Base-by-base conservation (phyloP, 2,113 vertebrate species). In the Riparia riparia region DNA sequence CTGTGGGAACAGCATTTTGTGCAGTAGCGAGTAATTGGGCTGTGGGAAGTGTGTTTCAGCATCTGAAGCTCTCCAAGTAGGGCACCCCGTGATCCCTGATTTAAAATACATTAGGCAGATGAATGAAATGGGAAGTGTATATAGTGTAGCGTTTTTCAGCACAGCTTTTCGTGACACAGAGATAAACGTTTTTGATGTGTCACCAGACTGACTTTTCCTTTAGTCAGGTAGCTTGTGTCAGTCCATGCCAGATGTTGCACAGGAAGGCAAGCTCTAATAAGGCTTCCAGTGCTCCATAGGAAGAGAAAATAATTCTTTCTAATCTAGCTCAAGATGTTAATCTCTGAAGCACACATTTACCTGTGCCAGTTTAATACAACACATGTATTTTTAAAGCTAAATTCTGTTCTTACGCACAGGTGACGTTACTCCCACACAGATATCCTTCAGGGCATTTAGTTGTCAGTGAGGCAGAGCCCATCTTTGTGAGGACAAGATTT, bases 291-390 rank as follows among this genome's bases (percentile, higher is more conserved):
- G 8, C 32, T 58, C 32, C 41, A 37, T 1, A 47, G 39, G 70
- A 65, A 34, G 71, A 85, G 47, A 91, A 84, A 50, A 89, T 50
- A 93, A 68, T 90, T 82, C 66, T 77, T 91, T 50, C 54, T 90
- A 69, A 88, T 82, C 66, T 91, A 91, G 41, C 66, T 93, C 6
- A 63, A 79, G 65, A 69, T 79, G 29, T 64, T 91, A 34, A 79
- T 84, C 68, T 82, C 50, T 18, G 47, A 66, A 84, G 68, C 41
- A 39, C 17, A n/a, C 34, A 3, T 44, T 47, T 80, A 90, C 61
- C 66, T 85, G 50, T 73, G 58, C 54, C 20, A 58, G 21, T 88
- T 83, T 86, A 63, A 72, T 39, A 7, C 24, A 71, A 44, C 31
- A 10, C 10, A 5, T 49, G 21, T 50, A 11, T 60, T 92, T 87